phyloP scores from a whole-genome alignment of 2,888 invertebrate species.

The Dicyrtomina minuta region DNA sequence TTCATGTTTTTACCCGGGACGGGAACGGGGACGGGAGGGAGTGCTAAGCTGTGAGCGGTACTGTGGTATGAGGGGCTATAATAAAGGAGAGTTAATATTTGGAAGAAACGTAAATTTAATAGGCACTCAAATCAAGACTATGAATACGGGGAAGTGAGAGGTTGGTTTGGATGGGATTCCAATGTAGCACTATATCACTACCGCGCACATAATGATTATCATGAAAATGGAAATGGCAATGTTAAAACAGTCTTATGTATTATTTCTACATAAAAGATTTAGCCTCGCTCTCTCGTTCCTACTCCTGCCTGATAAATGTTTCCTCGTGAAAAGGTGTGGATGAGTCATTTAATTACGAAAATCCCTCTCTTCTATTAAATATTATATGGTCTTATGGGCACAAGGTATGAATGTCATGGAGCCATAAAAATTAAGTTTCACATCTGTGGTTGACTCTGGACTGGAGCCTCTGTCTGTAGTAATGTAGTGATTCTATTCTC shows the following conservation, averaged over 20 bases:
- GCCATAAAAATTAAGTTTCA: constrained; percentile 20
- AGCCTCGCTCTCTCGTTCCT: not conserved
- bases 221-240: not conserved
- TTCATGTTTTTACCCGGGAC: no score
- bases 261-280: not conserved
- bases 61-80: not conserved
- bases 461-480: no score
- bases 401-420: constrained; percentile 1
- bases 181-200: not conserved
- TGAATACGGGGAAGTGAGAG: not conserved
- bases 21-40: not conserved
- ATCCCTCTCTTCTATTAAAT: constrained; percentile 2
- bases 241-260: not conserved
- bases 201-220: not conserved
- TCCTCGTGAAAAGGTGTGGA: not conserved
- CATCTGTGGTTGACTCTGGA: constrained; percentile 13
- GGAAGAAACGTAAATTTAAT: constrained; percentile 11
- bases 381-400: constrained; percentile 2
- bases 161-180: no score
- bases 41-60: not conserved
- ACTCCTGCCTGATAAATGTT: not conserved
- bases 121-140: constrained; percentile 9
- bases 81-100: constrained; percentile 8
- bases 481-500: constrained; percentile 11
- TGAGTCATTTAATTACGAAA: constrained; percentile 16